Evolutionary conservation across 2,797 vertebrate genomes (phyloP), one percentile per base, ranked within the genome.

Genomic region (Sebastes taczanowskii): DNA sequence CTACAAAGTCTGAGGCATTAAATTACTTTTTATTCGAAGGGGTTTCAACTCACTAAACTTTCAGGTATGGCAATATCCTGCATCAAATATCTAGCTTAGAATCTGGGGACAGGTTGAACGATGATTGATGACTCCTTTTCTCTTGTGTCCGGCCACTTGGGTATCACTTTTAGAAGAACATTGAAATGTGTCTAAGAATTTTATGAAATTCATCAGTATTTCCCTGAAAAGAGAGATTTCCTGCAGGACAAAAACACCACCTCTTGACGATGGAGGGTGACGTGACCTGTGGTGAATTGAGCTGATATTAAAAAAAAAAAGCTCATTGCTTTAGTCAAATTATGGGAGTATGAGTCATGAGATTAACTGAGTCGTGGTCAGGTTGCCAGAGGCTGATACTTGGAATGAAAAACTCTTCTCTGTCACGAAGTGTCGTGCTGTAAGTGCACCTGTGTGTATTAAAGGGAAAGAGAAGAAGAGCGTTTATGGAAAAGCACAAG

Each of bases 21-120:
- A 58, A 66, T 74, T 13, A 60, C 27, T 74, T 46, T 62, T 66
- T 65, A 70, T 49, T 65, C 64, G 13, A 60, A 30, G 34, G 63
- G 63, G 66, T 11, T 59, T 68, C 25, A 58, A 27, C 62, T 75
- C 35, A 53, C 61, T 81, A 53, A 78, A 77, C 60, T 29, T 71
- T 78, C 35, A 65, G 71, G 63, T 77, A 23, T 1, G 3, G 71
- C 65, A 83, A 82, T 85, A 80, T 89, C 78, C 82, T 86, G 56
- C 11, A 32, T 34, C 25, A 13, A 22, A 66, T 78, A 78, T 74
- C 75, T 18, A 5, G 2, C 16, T 68, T 29, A 8, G 49, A 8
- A 78, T 76, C 77, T 63, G 59, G 62, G 35, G 23, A 73, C 34
- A 68, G 29, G 71, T 55, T 72, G 30, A 32, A 22, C 14, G 4